Evolutionary conservation across 2,113 vertebrate genomes (phyloP), one percentile per base, ranked within the genome.

Genomic region (Apus apus): DNA sequence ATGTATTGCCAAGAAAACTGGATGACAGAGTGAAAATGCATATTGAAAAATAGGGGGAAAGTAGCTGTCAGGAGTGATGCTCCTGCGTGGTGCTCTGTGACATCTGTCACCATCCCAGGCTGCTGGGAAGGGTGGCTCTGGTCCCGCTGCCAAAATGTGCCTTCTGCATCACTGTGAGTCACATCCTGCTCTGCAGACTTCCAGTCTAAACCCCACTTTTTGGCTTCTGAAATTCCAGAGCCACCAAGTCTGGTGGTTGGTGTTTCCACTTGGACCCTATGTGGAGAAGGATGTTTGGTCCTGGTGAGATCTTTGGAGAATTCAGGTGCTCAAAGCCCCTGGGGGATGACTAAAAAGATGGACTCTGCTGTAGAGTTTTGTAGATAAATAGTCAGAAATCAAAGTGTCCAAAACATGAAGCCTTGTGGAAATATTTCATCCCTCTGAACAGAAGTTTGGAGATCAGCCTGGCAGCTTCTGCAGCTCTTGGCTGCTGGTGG

Each of bases 231-330:
- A 74, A 58, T 22, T 32, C 25, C 45, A 91, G 46, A 76, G 17
- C 75, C 15, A 5, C 7, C 1, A 45, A 38, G 36, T 9, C 40
- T 5, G 6, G 51, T 40, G 51, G 56, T 76, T 62, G 11, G 9
- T 62, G 50, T 56, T 67, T 87, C 13, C 1, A 0, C 15, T 83
- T 8, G 13, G 16, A 36, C 7, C 0, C 1, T 58, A 15, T 0
- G 0, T 25, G 18, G 60, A 61, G 12, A 67, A 45, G 57, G 14
- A 18, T 4, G 1, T 66, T 85, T 8, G 25, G 18, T 43, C 36
- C 46, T 29, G 17, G 12, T 62, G 78, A 36, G 43, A 26, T 53
- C 26, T 85, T 36, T 87, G 74, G 17, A 68, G 83, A 43, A 30
- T 79, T 82, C 20, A 67, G 14, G 16, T 83, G 34, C 27, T 90